phyloP scores from a whole-genome alignment of 2,113 vertebrate species.

The Sylvia atricapilla region DNA sequence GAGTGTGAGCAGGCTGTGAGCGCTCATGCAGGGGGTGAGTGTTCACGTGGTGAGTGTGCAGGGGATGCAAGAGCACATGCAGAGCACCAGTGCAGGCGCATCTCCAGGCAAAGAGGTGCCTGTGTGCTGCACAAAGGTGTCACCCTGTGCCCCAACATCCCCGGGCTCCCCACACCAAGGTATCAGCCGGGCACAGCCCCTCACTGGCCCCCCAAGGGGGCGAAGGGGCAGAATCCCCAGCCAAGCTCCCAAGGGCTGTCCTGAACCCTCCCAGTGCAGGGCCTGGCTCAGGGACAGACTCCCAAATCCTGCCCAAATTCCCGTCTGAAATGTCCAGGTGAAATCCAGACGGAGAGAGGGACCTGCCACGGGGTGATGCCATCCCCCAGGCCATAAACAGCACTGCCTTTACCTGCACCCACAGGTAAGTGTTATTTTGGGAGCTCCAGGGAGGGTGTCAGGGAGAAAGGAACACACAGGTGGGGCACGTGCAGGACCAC shows the following conservation, averaged over 20 bases:
- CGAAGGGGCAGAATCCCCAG: neutral
- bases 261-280: neutral
- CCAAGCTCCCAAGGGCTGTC: fast-evolving
- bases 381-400: neutral
- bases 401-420: neutral
- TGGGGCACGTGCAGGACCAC: neutral
- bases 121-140: neutral
- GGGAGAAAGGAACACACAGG: neutral
- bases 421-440: neutral
- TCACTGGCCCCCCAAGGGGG: fast-evolving
- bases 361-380: neutral
- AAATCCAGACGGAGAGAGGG: neutral
- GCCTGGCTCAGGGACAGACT: neutral
- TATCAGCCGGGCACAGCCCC: fast-evolving
- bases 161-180: too few relatives aligned
- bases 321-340: neutral
- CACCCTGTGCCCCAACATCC: too few relatives aligned
- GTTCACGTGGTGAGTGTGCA: fast-evolving
- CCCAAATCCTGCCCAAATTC: neutral
- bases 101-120: neutral
- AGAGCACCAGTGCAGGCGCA: neutral
- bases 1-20: neutral
- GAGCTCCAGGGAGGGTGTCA: neutral
- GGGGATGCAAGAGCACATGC: neutral
- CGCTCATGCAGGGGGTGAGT: fast-evolving